These are phyloP conservation scores for Leptodactylus fallax DNA, from an alignment of 2,797 vertebrate genomes.

Conservation along the genomic window DNA sequence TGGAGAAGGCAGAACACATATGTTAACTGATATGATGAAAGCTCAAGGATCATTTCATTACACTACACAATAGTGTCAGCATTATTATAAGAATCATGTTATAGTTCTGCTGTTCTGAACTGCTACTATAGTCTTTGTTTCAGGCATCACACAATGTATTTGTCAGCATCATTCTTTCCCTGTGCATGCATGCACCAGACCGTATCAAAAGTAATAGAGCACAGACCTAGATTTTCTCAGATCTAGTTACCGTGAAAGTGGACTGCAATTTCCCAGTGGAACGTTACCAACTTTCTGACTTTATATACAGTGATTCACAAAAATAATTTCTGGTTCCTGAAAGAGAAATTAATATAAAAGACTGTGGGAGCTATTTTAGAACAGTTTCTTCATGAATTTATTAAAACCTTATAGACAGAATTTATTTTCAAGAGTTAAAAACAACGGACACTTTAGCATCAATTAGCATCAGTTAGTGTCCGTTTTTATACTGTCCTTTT, in stretches of 20 bases:
- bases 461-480: too few species aligned
- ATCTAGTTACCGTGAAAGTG: slow-evolving; percentile 56
- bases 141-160: slow-evolving; percentile 43
- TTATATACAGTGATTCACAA: slow-evolving; percentile 22
- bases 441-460: too few species aligned
- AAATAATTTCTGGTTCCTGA: slow-evolving; percentile 26
- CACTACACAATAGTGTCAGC: neutral
- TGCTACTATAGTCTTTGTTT: slow-evolving; percentile 14
- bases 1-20: neutral
- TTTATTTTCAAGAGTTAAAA: neutral
- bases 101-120: neutral
- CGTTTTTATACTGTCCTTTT: too few species aligned
- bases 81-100: slow-evolving; percentile 5
- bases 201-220: slow-evolving; percentile 52
- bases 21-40: neutral
- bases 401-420: neutral
- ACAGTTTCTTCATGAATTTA: neutral
- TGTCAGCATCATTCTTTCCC: slow-evolving; percentile 45
- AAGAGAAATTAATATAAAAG: slow-evolving; percentile 9
- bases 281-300: slow-evolving; percentile 15
- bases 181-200: slow-evolving; percentile 44
- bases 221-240: slow-evolving; percentile 53
- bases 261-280: slow-evolving; percentile 37
- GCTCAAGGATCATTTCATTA: neutral
- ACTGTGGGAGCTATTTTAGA: neutral